These are phyloP conservation scores for Drosophila histrio DNA, from an alignment of 2,888 invertebrate genomes.

Conservation along the genomic window DNA sequence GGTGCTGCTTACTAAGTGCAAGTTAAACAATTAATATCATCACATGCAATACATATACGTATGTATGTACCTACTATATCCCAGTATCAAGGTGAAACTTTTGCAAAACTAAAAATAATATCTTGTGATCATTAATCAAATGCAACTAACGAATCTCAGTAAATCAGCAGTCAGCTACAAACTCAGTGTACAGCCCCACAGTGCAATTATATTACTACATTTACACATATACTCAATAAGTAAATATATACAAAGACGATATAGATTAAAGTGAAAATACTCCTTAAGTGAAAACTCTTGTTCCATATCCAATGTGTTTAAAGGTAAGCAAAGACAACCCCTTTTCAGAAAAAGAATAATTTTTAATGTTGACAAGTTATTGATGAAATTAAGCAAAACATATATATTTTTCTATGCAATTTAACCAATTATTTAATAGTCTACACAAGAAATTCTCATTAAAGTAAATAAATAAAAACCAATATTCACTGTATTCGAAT, in stretches of 20 bases:
- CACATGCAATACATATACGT: neutral
- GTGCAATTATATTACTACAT: neutral
- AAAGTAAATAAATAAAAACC: neutral
- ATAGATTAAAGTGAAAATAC: neutral
- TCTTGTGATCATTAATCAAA: neutral
- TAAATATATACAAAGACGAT: neutral
- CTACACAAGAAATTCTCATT: neutral
- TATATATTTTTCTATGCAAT: neutral
- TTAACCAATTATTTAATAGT: neutral
- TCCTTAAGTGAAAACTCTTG: conserved; percentile 12
- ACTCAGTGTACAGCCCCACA: neutral
- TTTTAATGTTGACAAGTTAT: neutral
- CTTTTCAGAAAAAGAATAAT: neutral
- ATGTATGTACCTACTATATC: neutral
- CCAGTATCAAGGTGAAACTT: neutral
- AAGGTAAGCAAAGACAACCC: neutral
- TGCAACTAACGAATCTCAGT: conserved; percentile 9
- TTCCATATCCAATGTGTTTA: conserved; percentile 4
- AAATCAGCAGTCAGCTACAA: neutral
- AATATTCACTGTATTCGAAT: neutral
- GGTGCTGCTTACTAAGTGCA: conserved; percentile 5
- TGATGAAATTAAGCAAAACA: neutral
- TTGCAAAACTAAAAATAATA: neutral
- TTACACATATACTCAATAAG: conserved; percentile 5
- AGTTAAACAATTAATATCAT: conserved; percentile 25